Evolutionary conservation across 2,113 vertebrate species (phyloP).

Genomic region (Rhea americana): DNA sequence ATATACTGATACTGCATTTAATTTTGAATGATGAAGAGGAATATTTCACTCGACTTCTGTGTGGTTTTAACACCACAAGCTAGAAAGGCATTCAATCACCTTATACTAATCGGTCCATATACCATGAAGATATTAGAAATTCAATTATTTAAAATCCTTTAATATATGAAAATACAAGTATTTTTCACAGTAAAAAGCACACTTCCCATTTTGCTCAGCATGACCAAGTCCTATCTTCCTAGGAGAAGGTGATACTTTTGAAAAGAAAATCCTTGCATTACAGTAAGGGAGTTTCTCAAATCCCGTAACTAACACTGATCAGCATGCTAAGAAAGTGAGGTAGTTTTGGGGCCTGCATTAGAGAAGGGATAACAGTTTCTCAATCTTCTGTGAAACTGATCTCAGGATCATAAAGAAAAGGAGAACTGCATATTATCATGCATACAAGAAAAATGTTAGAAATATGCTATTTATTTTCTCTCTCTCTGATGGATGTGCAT

Average conservation of each 20-base stretch:
- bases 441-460: slow-evolving; percentile 2
- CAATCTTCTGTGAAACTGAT: background rate
- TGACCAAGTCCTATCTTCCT: background rate
- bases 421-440: background rate
- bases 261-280: background rate
- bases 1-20: background rate
- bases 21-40: background rate
- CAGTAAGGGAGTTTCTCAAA: background rate
- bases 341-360: background rate
- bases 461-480: background rate
- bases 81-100: background rate
- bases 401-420: background rate
- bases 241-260: background rate
- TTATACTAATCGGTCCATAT: background rate
- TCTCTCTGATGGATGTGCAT: background rate
- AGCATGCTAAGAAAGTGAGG: background rate
- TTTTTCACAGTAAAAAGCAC: background rate
- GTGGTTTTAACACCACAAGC: background rate
- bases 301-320: background rate
- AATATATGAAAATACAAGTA: background rate
- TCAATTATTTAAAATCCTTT: background rate
- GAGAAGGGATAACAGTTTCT: background rate
- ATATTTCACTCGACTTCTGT: background rate
- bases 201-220: background rate
- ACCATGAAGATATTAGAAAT: slow-evolving; percentile 6